Conservation (phyloP, 2,797 vertebrate species). For the Coccyzus lansbergi region DNA sequence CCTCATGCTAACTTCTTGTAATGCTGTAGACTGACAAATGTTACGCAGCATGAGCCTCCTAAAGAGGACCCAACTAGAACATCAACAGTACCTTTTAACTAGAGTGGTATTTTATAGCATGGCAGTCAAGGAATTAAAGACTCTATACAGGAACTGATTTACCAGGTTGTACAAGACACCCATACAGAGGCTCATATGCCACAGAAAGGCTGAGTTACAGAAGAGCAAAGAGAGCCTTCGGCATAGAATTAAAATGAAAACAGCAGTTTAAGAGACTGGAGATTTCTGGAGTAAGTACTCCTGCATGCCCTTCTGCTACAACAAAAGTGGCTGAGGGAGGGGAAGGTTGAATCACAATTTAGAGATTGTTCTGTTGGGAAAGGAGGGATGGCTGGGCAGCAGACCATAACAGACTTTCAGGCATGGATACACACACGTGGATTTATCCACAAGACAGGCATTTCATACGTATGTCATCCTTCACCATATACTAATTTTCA, state of each 20-base stretch:
- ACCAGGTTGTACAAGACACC: background rate
- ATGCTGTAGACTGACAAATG: background rate
- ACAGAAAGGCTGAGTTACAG: background rate
- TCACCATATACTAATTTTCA: background rate
- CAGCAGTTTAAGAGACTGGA: background rate
- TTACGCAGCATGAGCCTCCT: background rate
- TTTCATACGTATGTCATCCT: rapidly evolving
- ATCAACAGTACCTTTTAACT: background rate
- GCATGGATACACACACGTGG: background rate
- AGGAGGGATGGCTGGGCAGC: background rate
- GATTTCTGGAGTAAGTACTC: background rate
- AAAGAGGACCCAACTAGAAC: background rate
- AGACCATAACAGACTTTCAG: background rate
- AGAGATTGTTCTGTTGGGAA: background rate
- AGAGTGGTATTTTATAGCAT: background rate
- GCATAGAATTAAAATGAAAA: background rate
- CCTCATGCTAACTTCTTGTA: background rate
- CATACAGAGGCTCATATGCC: background rate
- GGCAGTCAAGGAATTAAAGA: background rate
- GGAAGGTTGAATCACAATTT: background rate
- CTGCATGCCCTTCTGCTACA: background rate
- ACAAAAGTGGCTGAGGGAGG: background rate
- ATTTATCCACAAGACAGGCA: background rate
- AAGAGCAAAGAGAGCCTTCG: background rate
- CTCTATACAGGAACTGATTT: background rate